phyloP scores from a whole-genome alignment of 2,888 invertebrate species.

The Pachydiplax longipennis region DNA sequence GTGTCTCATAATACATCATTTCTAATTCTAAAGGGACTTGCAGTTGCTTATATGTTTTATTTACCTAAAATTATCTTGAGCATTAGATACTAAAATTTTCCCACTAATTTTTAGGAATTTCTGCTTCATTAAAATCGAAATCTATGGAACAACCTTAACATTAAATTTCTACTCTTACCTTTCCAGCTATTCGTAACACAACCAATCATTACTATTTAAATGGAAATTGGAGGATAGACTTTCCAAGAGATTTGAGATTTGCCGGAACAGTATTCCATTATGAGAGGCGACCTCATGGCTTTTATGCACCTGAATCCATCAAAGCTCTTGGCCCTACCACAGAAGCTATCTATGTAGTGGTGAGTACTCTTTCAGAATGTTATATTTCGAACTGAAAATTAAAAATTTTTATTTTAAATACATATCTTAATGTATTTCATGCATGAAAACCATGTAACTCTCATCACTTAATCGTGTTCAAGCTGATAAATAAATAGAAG shows the following conservation, averaged over 20 bases:
- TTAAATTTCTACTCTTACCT: slow-evolving; percentile 42
- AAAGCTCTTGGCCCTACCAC: slow-evolving; percentile 86
- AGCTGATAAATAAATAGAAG: too few relatives aligned
- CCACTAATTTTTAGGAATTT: slow-evolving; percentile 47
- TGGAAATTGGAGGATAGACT: slow-evolving; percentile 94
- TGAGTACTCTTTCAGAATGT: slow-evolving; percentile 59
- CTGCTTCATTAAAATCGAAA: too few relatives aligned
- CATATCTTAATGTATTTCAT: not conserved
- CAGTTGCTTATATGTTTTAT: not conserved
- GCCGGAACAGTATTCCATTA: slow-evolving; percentile 90
- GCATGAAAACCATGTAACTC: too few relatives aligned
- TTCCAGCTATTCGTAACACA: slow-evolving; percentile 82
- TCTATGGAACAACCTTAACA: not conserved
- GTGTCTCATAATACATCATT: too few relatives aligned
- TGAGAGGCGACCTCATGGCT: slow-evolving; percentile 80
- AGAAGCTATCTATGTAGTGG: slow-evolving; percentile 87
- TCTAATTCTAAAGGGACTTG: too few relatives aligned
- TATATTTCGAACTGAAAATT: not conserved
- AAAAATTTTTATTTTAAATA: not conserved
- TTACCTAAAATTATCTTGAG: not conserved
- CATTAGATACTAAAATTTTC: not conserved
- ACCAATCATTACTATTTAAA: slow-evolving; percentile 89
- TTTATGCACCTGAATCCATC: slow-evolving; percentile 84
- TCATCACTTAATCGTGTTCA: too few relatives aligned
- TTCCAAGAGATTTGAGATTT: slow-evolving; percentile 79